Base-by-base conservation (phyloP, 2,113 vertebrate genomes). In the Aegotheles bennettii region DNA sequence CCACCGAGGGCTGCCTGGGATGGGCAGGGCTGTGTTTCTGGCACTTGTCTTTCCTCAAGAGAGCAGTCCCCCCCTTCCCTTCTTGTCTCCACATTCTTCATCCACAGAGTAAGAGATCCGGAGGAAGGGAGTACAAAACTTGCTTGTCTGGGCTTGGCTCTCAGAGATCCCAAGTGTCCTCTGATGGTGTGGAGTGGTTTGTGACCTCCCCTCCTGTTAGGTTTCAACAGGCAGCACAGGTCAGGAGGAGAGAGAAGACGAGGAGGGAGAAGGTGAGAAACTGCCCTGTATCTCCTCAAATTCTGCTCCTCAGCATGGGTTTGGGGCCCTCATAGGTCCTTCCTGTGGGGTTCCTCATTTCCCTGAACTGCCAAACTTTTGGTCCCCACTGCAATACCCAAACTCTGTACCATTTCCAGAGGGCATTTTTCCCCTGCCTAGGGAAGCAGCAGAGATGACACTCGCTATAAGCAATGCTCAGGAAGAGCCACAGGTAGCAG, bases 151-250 rank as follows among this genome's bases (percentile, higher is more conserved):
- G 25, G 33, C 42, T 61, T 21, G 57, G 48, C 48, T 90, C 16
- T 38, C 6, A 3, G 59, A 48, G 15, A 45, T 61, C 25, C 50
- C 9, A 4, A 7, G 25, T 26, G 6, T 80, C 19, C 33, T 84
- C n/a, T 0, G 0, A 5, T 28, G 14, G 28, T 10, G 17, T 10
- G 24, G 38, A 2, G 17, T 7, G 7, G 31, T 80, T 75, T 68
- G 28, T 75, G 28, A 81, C 48, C 81, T 10, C 12, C 7, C 3
- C 21, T 93, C 59, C 74, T 45, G 4, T 45, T 48, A 45, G 36
- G 16, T 90, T 89, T 69, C 40, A 16, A 65, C 61, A 69, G 28
- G 70, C 51, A 60, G 48, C 42, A 57, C 35, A 42, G 31, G 33
- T 73, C 35, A 31, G 54, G n/a, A 19, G 13, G 29, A 75, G 11